phyloP scores from a whole-genome alignment of 2,113 vertebrate species.

The Stercorarius parasiticus region DNA sequence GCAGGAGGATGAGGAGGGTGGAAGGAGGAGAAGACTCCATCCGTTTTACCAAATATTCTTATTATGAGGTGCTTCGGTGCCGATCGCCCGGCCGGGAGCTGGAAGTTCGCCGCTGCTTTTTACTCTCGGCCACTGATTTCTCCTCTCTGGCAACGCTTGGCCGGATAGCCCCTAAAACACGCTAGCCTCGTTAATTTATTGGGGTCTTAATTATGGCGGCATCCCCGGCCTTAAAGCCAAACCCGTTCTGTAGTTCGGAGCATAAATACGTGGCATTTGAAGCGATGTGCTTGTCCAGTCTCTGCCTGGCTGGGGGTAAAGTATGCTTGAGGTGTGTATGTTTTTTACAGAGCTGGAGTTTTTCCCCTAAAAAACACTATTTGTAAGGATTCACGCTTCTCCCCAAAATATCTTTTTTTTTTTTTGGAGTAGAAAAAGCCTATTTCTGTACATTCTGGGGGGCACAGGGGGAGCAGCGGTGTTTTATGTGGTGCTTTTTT shows the following conservation, averaged over 20 bases:
- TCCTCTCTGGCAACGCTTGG: neutral
- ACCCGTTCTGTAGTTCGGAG: neutral
- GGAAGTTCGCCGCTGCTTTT: neutral
- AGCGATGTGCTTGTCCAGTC: no score
- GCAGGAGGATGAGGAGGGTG: no score
- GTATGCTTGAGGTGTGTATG: no score
- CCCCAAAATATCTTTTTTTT: no score
- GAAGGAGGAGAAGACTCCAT: neutral
- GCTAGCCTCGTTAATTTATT: neutral
- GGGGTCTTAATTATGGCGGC: neutral
- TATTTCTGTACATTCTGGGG: neutral
- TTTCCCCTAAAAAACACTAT: neutral
- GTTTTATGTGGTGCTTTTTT: no score
- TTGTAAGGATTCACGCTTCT: neutral
- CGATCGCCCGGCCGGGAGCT: neutral
- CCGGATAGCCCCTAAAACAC: neutral
- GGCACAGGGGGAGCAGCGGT: fast-evolving
- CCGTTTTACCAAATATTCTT: neutral
- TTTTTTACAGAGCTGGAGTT: neutral
- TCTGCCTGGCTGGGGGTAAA: no score
- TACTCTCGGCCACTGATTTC: neutral
- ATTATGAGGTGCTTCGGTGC: neutral
- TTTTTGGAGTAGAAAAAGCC: neutral
- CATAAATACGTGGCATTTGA: neutral
- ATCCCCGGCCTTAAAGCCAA: neutral